phyloP scores from a whole-genome alignment of 2,797 vertebrate genomes.

The Numenius phaeopus region DNA sequence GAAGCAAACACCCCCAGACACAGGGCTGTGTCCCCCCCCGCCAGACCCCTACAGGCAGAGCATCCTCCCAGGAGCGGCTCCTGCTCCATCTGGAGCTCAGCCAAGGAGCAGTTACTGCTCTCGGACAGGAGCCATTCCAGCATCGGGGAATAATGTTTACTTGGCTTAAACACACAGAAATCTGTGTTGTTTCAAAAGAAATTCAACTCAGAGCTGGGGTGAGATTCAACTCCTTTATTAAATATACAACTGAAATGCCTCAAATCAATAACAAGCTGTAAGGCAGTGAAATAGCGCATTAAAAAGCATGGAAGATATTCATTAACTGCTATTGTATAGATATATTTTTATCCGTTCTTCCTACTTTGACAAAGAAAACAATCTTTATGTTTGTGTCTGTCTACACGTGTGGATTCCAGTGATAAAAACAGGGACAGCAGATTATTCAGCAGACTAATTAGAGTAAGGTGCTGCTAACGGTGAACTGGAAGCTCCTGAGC shows the following conservation, averaged over 20 bases:
- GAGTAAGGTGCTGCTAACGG: background rate
- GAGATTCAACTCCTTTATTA: background rate
- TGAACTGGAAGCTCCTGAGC: background rate
- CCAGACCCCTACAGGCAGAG: background rate
- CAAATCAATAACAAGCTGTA: background rate
- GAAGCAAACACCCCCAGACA: too few relatives aligned
- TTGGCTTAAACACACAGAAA: background rate
- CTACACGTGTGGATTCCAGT: background rate
- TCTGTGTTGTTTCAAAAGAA: background rate
- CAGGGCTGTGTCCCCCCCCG: background rate
- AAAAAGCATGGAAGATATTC: background rate
- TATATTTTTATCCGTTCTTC: background rate
- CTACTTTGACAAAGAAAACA: background rate
- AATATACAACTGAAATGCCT: background rate
- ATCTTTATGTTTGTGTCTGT: background rate
- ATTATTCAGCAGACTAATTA: background rate
- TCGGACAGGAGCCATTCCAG: background rate
- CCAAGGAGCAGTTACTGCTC: background rate
- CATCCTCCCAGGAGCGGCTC: background rate
- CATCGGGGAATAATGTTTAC: background rate
- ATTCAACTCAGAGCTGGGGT: background rate
- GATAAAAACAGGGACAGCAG: background rate
- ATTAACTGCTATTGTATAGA: too few relatives aligned
- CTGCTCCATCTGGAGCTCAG: rapidly evolving
- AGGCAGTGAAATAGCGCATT: background rate